Conservation (phyloP, 2,888 invertebrate genomes). For the Trilocha varians region DNA sequence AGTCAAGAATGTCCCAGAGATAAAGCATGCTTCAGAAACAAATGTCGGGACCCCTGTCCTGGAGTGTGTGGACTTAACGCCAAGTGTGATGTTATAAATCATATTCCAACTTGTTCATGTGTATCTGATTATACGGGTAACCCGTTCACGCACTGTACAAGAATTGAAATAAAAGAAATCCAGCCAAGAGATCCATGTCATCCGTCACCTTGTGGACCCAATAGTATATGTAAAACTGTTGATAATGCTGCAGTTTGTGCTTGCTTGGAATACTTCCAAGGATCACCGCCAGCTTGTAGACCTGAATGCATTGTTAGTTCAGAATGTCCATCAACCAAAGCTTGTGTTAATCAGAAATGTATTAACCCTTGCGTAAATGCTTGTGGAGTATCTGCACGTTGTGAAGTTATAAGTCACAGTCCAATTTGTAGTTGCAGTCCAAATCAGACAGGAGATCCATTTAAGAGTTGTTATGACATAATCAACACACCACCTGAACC, state of each 20-base stretch:
- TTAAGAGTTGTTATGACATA: conserved; percentile 79
- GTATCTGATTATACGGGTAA: conserved; percentile 80
- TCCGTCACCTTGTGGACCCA: conserved; percentile 85
- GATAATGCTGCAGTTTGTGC: conserved; percentile 86
- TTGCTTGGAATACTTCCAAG: conserved; percentile 83
- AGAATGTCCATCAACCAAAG: conserved; percentile 84
- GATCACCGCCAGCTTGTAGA: conserved; percentile 85
- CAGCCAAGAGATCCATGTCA: conserved; percentile 78
- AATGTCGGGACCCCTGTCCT: conserved; percentile 83
- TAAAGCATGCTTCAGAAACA: conserved; percentile 80
- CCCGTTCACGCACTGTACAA: conserved; percentile 75
- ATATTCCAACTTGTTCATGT: conserved; percentile 82
- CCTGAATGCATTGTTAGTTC: conserved; percentile 89
- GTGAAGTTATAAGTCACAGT: conserved; percentile 88
- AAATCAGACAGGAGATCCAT: conserved; percentile 85
- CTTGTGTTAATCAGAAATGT: conserved; percentile 88
- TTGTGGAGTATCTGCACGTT: conserved; percentile 83
- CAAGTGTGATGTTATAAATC: conserved; percentile 82
- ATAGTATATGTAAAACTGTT: conserved; percentile 83
- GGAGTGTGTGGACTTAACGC: conserved; percentile 83
- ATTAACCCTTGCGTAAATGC: conserved; percentile 87
- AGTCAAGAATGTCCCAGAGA: conserved; percentile 81
- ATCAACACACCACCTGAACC: conserved; percentile 38
- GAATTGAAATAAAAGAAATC: conserved; percentile 31
- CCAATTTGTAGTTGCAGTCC: conserved; percentile 88